A percentile compares a stretch with the other conserved stretches of the same genome.
Evolutionary conservation across 2,113 vertebrate genomes (phyloP).

Genomic region (Melanerpes aurifrons): DNA sequence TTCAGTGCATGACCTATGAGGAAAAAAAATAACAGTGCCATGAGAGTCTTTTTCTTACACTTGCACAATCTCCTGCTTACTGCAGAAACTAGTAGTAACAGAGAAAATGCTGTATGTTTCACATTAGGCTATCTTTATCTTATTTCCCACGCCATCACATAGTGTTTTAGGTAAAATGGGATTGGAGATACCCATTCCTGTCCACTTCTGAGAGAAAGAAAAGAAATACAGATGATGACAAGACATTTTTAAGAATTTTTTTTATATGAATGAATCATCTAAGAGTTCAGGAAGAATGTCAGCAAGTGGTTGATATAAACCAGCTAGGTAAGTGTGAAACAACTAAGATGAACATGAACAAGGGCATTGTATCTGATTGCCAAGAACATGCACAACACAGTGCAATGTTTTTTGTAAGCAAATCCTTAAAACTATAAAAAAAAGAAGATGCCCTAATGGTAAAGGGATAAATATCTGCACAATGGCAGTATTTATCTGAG

Average conservation of each 20-base stretch:
- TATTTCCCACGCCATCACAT: background rate
- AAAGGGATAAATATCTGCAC: conserved; percentile 6
- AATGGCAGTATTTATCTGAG: background rate
- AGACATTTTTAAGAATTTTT: background rate
- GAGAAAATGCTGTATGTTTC: background rate
- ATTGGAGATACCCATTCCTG: background rate
- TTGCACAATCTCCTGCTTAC: background rate
- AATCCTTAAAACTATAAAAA: background rate
- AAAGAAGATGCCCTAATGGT: background rate
- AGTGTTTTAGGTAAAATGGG: background rate
- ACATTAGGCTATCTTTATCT: background rate
- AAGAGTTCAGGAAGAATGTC: background rate
- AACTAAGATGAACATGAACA: background rate
- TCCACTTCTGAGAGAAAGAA: background rate
- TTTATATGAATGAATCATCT: background rate
- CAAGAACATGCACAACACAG: background rate
- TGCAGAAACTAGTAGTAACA: background rate
- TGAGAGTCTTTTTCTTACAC: background rate
- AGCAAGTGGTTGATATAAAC: background rate
- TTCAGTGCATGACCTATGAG: background rate
- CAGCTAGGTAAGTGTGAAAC: background rate
- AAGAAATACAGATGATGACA: background rate
- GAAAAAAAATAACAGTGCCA: background rate
- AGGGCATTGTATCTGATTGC: conserved; percentile 17
- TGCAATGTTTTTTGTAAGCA: conserved; percentile 5